Evolutionary conservation across 2,888 invertebrate genomes (phyloP).

Genomic region (Zeuzera pyrina): DNA sequence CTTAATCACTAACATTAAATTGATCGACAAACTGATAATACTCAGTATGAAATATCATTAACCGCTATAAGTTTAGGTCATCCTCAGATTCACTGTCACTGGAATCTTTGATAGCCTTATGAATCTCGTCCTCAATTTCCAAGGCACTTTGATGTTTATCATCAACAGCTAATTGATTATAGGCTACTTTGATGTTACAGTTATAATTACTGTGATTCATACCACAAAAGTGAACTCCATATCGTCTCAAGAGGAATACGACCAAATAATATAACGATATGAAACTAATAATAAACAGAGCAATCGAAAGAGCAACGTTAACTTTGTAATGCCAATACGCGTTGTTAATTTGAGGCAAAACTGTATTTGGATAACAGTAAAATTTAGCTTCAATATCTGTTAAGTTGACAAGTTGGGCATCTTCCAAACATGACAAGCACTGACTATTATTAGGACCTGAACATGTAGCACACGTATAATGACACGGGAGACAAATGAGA

Average conservation of each 20-base stretch:
- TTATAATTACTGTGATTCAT: constrained; percentile 42
- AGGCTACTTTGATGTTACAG: constrained; percentile 43
- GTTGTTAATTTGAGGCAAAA: constrained; percentile 51
- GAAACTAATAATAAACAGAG: constrained; percentile 38
- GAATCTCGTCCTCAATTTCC: constrained; percentile 58
- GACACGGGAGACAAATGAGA: constrained; percentile 76
- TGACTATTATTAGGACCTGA: constrained; percentile 79
- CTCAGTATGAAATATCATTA: constrained; percentile 32
- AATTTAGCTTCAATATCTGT: constrained; percentile 49
- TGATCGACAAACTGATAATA: constrained; percentile 39
- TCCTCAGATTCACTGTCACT: constrained; percentile 60
- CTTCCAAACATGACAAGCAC: constrained; percentile 78
- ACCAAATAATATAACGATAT: constrained; percentile 36
- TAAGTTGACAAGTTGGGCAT: constrained; percentile 69
- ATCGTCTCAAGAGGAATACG: constrained; percentile 35
- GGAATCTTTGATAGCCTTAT: constrained; percentile 48
- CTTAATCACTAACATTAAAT: constrained; percentile 8
- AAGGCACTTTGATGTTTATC: constrained; percentile 50
- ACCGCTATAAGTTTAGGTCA: constrained; percentile 52
- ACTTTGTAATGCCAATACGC: constrained; percentile 60
- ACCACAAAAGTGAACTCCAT: constrained; percentile 24
- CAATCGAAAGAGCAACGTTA: constrained; percentile 48
- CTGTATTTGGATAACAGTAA: constrained; percentile 65
- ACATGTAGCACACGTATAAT: constrained; percentile 83
- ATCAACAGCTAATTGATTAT: constrained; percentile 53